These are phyloP conservation scores for Mobula birostris DNA, from an alignment of 2,113 vertebrate genomes.

Conservation along the genomic window DNA sequence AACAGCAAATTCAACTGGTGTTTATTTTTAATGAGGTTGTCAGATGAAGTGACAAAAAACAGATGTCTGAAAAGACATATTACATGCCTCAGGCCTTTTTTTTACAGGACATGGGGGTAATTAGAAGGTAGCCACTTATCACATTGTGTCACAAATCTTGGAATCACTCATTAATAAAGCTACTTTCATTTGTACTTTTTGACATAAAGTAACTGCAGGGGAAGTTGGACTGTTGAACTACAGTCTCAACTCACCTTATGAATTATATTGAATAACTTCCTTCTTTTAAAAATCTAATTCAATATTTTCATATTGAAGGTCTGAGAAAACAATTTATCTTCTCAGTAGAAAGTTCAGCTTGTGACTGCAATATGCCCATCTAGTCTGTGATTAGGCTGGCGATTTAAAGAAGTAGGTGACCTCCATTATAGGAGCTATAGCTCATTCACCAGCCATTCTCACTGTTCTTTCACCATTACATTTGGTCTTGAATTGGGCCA, in stretches of 20 bases:
- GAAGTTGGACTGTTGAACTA: neutral
- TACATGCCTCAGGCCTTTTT: conserved; percentile 7
- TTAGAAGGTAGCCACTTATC: conserved; percentile 24
- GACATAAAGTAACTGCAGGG: neutral
- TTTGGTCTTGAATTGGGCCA: neutral
- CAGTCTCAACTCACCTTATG: neutral
- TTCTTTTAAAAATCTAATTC: neutral
- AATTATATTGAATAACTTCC: neutral
- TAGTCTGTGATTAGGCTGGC: neutral
- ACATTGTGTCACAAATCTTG: neutral
- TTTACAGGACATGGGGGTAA: neutral
- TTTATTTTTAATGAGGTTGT: conserved; percentile 26
- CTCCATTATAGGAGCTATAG: neutral
- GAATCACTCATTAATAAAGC: conserved; percentile 17
- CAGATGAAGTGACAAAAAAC: conserved; percentile 26
- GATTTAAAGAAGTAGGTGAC: neutral
- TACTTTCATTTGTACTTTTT: conserved; percentile 22
- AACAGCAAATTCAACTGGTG: neutral
- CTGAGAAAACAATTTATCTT: neutral
- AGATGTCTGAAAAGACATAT: conserved; percentile 24
- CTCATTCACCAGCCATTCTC: neutral
- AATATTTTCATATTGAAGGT: neutral
- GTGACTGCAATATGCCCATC: neutral
- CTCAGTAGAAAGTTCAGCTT: neutral
- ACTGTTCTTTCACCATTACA: neutral